Evolutionary conservation across 2,113 vertebrate species (phyloP).

Genomic region (Lepus timidus): DNA sequence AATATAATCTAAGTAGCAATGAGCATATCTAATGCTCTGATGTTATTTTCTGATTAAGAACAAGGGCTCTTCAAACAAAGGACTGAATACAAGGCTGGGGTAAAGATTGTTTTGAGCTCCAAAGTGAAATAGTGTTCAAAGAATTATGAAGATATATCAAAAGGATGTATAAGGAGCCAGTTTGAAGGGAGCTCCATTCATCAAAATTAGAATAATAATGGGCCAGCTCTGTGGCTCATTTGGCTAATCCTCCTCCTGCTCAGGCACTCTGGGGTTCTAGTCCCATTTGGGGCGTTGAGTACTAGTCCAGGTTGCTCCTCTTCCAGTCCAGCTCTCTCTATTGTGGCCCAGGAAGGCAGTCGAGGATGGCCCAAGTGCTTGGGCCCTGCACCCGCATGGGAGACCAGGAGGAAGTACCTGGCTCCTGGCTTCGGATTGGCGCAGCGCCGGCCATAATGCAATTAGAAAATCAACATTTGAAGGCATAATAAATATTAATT

Average conservation of each 20-base stretch:
- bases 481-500: neutral
- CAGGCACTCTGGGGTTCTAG: too few relatives aligned
- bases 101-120: neutral
- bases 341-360: too few relatives aligned
- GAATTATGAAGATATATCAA: neutral
- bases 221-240: too few relatives aligned
- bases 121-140: neutral
- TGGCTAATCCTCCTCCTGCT: too few relatives aligned
- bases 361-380: too few relatives aligned
- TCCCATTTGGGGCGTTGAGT: too few relatives aligned
- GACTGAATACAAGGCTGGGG: neutral
- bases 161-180: neutral
- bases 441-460: neutral
- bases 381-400: too few relatives aligned
- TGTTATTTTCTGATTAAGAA: neutral
- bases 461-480: neutral
- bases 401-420: too few relatives aligned
- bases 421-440: too few relatives aligned
- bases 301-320: too few relatives aligned
- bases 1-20: neutral
- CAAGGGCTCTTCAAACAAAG: neutral
- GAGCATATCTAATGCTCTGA: neutral
- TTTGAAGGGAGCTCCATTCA: neutral
- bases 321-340: too few relatives aligned
- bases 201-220: neutral